Evolutionary conservation across 2,113 vertebrate genomes (phyloP).

Genomic region (Centropus unirufus): DNA sequence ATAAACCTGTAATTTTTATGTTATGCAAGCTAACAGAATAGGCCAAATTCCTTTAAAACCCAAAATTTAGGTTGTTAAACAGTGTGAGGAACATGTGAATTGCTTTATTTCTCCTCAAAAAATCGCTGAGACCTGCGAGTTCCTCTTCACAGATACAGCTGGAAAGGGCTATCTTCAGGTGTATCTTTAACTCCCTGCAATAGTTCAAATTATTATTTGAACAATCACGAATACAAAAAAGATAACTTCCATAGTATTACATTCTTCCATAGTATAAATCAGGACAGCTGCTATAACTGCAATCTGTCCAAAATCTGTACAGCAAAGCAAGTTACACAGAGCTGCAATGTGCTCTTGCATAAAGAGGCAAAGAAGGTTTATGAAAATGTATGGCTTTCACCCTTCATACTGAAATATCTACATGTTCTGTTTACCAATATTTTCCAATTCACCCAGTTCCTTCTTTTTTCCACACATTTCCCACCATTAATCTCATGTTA

Average conservation of each 20-base stretch:
- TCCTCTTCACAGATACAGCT: neutral
- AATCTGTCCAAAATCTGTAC: neutral
- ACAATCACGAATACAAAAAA: neutral
- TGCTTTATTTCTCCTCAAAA: neutral
- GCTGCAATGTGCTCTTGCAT: neutral
- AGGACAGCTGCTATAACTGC: neutral
- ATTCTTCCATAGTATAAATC: neutral
- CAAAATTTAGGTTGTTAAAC: neutral
- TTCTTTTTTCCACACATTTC: neutral
- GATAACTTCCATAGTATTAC: neutral
- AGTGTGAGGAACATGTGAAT: neutral
- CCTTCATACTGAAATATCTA: neutral
- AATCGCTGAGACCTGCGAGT: neutral
- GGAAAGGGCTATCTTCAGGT: neutral
- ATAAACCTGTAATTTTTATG: neutral
- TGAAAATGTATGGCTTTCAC: neutral
- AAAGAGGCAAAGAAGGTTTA: neutral
- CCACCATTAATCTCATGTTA: neutral
- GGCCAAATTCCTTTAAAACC: neutral
- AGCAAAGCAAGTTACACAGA: neutral
- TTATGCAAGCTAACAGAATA: neutral
- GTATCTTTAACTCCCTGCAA: conserved; percentile 9
- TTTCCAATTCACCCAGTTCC: neutral
- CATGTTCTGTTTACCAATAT: neutral
- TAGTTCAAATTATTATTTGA: conserved; percentile 11